phyloP scores from a whole-genome alignment of 2,797 vertebrate species.

The Anguilla pacifica region DNA sequence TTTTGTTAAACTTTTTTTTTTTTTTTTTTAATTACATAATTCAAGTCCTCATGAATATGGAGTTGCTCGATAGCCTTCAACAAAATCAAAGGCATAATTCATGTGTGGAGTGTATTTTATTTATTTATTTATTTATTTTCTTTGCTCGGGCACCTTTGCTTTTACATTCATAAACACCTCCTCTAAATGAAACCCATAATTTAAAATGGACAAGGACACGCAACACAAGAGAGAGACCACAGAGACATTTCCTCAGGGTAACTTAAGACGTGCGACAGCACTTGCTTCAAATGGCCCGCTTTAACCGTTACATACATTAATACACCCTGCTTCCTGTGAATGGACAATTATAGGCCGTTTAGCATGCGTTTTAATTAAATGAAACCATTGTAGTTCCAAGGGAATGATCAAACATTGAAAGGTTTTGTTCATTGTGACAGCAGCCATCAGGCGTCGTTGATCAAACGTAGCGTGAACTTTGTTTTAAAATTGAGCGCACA shows the following conservation, averaged over 20 bases:
- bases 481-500: no score
- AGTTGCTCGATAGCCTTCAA: slow-evolving; percentile 18
- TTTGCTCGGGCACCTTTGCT: slow-evolving; percentile 8
- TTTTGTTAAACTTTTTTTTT: slow-evolving; percentile 32
- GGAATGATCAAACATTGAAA: background rate
- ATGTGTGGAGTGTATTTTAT: slow-evolving; percentile 3
- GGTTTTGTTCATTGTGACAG: background rate
- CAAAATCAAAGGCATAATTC: slow-evolving; percentile 39
- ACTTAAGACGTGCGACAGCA: background rate
- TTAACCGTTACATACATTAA: background rate
- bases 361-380: background rate
- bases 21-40: slow-evolving; percentile 24
- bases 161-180: background rate
- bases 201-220: background rate
- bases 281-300: background rate
- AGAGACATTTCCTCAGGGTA: background rate
- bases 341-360: background rate
- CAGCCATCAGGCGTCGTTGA: background rate
- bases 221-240: background rate
- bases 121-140: background rate
- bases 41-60: slow-evolving; percentile 35
- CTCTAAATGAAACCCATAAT: background rate
- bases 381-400: background rate
- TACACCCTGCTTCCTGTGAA: background rate
- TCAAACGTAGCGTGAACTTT: no score